Evolutionary conservation across 2,888 invertebrate genomes (phyloP).

Genomic region (Apotomis turbidana): DNA sequence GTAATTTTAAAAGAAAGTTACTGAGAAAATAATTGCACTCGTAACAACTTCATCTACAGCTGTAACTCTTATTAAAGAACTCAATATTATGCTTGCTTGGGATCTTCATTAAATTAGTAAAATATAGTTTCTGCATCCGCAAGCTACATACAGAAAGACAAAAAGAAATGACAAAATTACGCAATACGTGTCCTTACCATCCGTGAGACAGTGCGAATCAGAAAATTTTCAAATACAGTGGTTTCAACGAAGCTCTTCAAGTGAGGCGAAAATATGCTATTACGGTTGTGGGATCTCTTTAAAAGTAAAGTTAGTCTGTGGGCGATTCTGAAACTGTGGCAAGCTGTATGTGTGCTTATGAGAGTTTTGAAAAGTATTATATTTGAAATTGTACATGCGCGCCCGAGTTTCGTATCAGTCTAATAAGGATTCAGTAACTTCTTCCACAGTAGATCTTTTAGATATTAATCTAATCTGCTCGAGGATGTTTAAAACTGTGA

Average conservation of each 20-base stretch:
- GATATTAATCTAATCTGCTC: too few species aligned
- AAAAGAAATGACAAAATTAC: slow-evolving; percentile 59
- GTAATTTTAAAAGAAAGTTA: neutral
- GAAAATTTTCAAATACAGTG: slow-evolving; percentile 69
- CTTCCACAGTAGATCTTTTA: too few species aligned
- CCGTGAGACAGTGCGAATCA: slow-evolving; percentile 73
- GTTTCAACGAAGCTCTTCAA: slow-evolving; percentile 60
- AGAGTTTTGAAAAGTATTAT: slow-evolving; percentile 24
- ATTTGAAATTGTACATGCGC: slow-evolving; percentile 7
- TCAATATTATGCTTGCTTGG: neutral
- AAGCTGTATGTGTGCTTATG: slow-evolving; percentile 49
- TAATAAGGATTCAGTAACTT: neutral
- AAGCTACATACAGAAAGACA: slow-evolving; percentile 50
- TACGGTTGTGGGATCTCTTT: slow-evolving; percentile 25
- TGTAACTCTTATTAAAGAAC: too few species aligned
- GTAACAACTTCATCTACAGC: too few species aligned
- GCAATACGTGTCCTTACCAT: slow-evolving; percentile 78
- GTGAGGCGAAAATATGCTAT: slow-evolving; percentile 30
- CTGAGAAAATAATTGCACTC: slow-evolving; percentile 34
- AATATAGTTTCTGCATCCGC: slow-evolving; percentile 67
- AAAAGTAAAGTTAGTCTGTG: slow-evolving; percentile 35
- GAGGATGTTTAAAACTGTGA: too few species aligned
- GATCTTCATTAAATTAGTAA: neutral
- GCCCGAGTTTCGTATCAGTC: slow-evolving; percentile 9
- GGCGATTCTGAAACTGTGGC: slow-evolving; percentile 47